A percentile compares a stretch with the other conserved stretches of the same genome.
phyloP scores from a whole-genome alignment of 1,140 invertebrate genomes.

The Eupeodes corollae region DNA sequence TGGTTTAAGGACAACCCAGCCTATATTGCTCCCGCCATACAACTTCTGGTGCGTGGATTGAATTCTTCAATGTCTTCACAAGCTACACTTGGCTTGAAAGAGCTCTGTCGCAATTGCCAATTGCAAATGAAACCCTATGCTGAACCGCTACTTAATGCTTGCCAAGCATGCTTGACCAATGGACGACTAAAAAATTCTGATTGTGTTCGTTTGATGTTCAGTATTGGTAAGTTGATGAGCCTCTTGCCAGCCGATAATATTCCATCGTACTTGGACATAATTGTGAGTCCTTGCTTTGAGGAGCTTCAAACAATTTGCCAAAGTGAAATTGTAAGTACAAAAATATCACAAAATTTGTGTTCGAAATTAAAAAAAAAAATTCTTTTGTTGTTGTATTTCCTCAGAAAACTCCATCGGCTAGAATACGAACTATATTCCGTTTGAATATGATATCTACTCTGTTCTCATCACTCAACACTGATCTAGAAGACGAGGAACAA shows the following conservation, averaged over 20 bases:
- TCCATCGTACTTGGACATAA: slow-evolving; percentile 54
- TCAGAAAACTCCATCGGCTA: slow-evolving; percentile 39
- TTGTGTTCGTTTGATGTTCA: slow-evolving; percentile 60
- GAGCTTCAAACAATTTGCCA: slow-evolving; percentile 47
- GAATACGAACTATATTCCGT: slow-evolving; percentile 41
- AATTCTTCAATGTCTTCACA: slow-evolving; percentile 57
- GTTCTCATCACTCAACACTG: slow-evolving; percentile 51
- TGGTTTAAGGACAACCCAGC: slow-evolving; percentile 63
- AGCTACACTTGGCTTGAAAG: slow-evolving; percentile 78
- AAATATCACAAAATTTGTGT: too few relatives aligned
- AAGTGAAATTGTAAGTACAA: slow-evolving; percentile 32
- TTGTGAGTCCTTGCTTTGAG: slow-evolving; percentile 54
- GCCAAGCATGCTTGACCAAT: slow-evolving; percentile 41
- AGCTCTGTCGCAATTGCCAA: slow-evolving; percentile 68
- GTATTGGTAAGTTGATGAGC: slow-evolving; percentile 62
- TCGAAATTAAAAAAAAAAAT: too few relatives aligned
- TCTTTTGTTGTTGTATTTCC: slow-evolving; percentile 13
- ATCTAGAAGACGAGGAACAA: slow-evolving; percentile 20
- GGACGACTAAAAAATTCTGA: slow-evolving; percentile 50
- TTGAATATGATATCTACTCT: slow-evolving; percentile 61
- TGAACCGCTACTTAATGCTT: slow-evolving; percentile 52
- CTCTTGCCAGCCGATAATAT: slow-evolving; percentile 51
- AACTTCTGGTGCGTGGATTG: slow-evolving; percentile 55
- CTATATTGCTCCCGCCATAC: slow-evolving; percentile 41
- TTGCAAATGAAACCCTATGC: slow-evolving; percentile 59